Conservation (phyloP, 1,140 invertebrate species). For the Triops cancriformis region DNA sequence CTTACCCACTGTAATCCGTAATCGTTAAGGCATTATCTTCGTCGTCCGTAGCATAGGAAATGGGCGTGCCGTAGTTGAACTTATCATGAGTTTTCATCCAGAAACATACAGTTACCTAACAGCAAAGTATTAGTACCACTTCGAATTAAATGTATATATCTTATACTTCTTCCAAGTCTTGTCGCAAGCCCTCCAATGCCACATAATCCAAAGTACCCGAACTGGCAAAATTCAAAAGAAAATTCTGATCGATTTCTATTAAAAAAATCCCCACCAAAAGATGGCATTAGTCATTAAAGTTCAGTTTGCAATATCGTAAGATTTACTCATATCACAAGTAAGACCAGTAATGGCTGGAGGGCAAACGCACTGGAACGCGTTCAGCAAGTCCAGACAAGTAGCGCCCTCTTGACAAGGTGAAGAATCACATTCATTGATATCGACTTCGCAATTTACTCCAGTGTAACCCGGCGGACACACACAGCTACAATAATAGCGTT, state of each 20-base stretch:
- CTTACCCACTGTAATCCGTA: slow-evolving; percentile 60
- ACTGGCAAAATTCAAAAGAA: slow-evolving; percentile 46
- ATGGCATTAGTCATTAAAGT: background rate
- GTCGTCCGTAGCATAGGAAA: slow-evolving; percentile 54
- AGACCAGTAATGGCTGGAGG: slow-evolving; percentile 44
- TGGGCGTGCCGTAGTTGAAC: slow-evolving; percentile 59
- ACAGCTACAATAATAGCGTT: slow-evolving; percentile 39
- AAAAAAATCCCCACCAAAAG: background rate
- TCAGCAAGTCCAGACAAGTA: slow-evolving; percentile 51
- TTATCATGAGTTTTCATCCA: slow-evolving; percentile 56
- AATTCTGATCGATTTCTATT: slow-evolving; percentile 37
- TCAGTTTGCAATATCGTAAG: background rate
- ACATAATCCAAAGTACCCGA: slow-evolving; percentile 48
- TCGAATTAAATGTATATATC: no score
- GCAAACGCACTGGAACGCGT: slow-evolving; percentile 44
- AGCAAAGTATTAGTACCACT: background rate
- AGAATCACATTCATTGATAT: slow-evolving; percentile 69
- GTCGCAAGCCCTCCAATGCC: slow-evolving; percentile 39
- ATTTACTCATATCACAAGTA: slow-evolving; percentile 23
- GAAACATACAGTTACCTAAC: slow-evolving; percentile 52
- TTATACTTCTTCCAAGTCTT: slow-evolving; percentile 27
- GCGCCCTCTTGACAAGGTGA: slow-evolving; percentile 44
- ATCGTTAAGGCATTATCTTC: slow-evolving; percentile 57
- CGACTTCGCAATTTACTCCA: slow-evolving; percentile 69
- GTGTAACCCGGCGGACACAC: slow-evolving; percentile 88